Percentiles rank a stretch among this genome's conserved stretches.
Conservation (phyloP, 2,797 vertebrate species). For the Macropus fuliginosus region DNA sequence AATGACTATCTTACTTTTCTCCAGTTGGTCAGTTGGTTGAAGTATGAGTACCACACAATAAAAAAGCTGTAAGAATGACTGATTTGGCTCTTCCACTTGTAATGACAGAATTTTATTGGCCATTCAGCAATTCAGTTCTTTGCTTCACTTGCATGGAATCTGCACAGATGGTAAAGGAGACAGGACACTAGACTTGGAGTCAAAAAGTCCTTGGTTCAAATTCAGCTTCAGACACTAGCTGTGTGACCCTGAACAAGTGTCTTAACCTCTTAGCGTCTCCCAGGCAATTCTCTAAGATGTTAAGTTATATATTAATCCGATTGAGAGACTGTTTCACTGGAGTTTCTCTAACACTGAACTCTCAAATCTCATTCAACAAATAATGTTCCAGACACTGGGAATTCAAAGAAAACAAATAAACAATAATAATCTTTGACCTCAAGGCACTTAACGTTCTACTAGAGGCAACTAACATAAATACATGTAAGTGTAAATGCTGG, state of each 20-base stretch:
- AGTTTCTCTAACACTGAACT: not conserved
- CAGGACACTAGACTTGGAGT: not conserved
- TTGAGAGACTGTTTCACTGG: not conserved
- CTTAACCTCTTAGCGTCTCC: not conserved
- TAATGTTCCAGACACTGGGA: not conserved
- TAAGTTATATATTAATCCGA: not conserved
- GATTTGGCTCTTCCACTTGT: slow-evolving; percentile 27
- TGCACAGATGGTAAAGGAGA: not conserved
- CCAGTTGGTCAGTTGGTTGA: not conserved
- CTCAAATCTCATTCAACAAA: not conserved
- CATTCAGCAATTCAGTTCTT: not conserved
- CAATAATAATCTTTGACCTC: not conserved
- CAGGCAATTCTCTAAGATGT: not conserved
- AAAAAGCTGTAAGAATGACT: not conserved
- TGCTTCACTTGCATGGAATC: not conserved
- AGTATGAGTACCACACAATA: not conserved
- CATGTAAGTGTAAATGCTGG: not conserved
- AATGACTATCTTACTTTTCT: not conserved
- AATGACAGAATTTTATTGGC: slow-evolving; percentile 32
- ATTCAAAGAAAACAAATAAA: not conserved
- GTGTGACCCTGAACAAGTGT: not conserved
- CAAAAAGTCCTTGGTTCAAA: not conserved
- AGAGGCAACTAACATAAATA: not conserved
- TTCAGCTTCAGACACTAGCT: not conserved
- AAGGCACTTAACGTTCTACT: not conserved